Conservation (phyloP, 2,888 invertebrate genomes). For the Cheilosia vernalis region DNA sequence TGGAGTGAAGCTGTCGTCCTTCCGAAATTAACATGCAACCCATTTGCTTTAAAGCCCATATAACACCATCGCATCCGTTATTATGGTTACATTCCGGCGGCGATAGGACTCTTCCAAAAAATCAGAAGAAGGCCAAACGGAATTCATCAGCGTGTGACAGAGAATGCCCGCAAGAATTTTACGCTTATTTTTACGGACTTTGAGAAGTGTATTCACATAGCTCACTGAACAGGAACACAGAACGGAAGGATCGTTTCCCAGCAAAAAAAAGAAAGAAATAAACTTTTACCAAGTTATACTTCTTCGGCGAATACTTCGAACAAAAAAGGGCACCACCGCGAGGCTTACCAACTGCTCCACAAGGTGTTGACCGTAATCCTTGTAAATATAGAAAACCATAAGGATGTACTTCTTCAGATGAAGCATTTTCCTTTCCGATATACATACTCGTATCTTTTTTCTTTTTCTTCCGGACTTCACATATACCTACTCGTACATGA, state of each 20-base stretch:
- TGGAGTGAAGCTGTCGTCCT: constrained; percentile 28
- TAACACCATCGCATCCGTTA: constrained; percentile 40
- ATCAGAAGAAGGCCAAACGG: constrained; percentile 14
- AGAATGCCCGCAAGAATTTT: constrained; percentile 51
- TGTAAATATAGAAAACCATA: constrained; percentile 65
- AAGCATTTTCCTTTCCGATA: constrained; percentile 11
- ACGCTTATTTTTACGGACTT: constrained; percentile 14
- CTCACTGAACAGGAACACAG: constrained; percentile 14
- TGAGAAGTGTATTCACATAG: constrained; percentile 14
- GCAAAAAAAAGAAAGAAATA: constrained; percentile 3
- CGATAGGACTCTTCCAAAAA: background rate
- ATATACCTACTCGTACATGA: constrained; percentile 54
- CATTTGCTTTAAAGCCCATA: constrained; percentile 60
- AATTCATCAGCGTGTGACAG: constrained; percentile 66
- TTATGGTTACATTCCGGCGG: constrained; percentile 57
- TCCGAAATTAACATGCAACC: constrained; percentile 57
- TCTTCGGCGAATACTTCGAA: constrained; percentile 18
- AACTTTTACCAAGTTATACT: constrained; percentile 55
- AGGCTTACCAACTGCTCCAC: constrained; percentile 57
- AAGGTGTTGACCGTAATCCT: constrained; percentile 71
- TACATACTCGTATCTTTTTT: constrained; percentile 20
- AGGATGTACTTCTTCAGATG: constrained; percentile 50
- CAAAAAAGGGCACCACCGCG: constrained; percentile 56
- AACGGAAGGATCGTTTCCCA: no score
- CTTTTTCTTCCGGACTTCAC: background rate